These are phyloP conservation scores for Henricia sp. DNA, from an alignment of 53 echinoderm and acorn worm species.

Conservation along the genomic window DNA sequence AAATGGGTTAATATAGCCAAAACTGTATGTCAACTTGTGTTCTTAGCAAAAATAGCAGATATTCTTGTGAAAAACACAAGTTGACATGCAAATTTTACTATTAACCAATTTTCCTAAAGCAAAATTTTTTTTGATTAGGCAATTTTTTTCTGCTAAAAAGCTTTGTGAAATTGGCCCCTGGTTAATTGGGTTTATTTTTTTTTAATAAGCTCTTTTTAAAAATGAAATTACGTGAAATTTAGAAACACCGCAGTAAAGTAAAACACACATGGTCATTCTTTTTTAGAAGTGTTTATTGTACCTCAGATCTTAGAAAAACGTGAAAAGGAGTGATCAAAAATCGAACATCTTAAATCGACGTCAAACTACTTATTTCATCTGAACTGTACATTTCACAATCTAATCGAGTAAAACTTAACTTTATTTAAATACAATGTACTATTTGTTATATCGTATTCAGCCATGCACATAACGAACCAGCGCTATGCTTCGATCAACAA, in stretches of 20 bases:
- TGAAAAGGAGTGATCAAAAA: slow-evolving; percentile 33
- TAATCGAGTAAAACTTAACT: background rate
- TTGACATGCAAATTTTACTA: too few relatives aligned
- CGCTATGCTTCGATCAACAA: background rate
- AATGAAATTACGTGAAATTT: too few relatives aligned
- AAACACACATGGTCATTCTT: background rate
- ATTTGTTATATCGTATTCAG: slow-evolving; percentile 12
- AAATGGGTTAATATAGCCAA: too few relatives aligned
- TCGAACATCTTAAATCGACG: slow-evolving; percentile 17
- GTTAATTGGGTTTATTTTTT: too few relatives aligned
- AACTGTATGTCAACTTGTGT: too few relatives aligned
- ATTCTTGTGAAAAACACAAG: too few relatives aligned
- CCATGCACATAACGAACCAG: slow-evolving; percentile 37
- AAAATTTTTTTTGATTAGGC: too few relatives aligned
- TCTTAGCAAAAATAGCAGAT: too few relatives aligned
- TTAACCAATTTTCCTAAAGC: too few relatives aligned
- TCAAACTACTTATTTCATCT: background rate
- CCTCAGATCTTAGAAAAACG: slow-evolving; percentile 60
- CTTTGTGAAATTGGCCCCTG: too few relatives aligned
- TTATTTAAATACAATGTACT: slow-evolving; percentile 15
- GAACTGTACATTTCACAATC: slow-evolving; percentile 7
- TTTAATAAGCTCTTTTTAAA: too few relatives aligned
- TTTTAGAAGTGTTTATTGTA: slow-evolving; percentile 33
- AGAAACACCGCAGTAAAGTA: background rate
- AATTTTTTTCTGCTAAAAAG: too few relatives aligned